phyloP scores from a whole-genome alignment of 1,140 invertebrate genomes.

The Mizuhopecten yessoensis region DNA sequence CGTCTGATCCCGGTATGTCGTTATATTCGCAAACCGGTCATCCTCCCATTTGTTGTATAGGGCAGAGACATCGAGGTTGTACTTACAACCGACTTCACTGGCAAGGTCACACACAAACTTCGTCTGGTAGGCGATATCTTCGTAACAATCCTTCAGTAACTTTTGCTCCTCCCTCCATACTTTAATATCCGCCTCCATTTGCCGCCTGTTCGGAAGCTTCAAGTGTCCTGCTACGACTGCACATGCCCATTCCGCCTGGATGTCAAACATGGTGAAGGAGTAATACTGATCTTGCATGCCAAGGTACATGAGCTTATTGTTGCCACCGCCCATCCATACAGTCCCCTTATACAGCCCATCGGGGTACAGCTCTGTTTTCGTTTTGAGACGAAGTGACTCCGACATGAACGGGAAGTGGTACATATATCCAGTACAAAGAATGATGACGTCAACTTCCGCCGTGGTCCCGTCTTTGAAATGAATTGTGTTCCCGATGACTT shows the following conservation, averaged over 20 bases:
- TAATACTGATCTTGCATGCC: conserved; percentile 57
- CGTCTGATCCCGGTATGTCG: too few relatives aligned
- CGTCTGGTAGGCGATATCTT: conserved; percentile 46
- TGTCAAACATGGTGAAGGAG: conserved; percentile 61
- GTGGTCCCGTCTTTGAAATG: conserved; percentile 60
- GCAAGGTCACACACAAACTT: conserved; percentile 29
- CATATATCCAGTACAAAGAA: conserved; percentile 56
- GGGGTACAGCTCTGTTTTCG: neutral
- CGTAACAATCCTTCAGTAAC: neutral
- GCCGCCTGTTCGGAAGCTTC: neutral
- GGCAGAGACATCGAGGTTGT: neutral
- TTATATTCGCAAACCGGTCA: too few relatives aligned
- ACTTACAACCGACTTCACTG: neutral
- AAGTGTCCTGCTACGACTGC: neutral
- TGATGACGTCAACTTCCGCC: conserved; percentile 54
- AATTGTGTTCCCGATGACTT: conserved; percentile 42
- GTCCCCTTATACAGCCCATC: conserved; percentile 58
- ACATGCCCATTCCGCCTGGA: conserved; percentile 56
- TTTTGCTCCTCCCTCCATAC: conserved; percentile 40
- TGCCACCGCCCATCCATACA: conserved; percentile 54
- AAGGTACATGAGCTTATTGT: conserved; percentile 59
- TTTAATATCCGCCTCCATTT: conserved; percentile 41
- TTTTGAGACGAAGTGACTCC: conserved; percentile 46
- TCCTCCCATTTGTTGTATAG: conserved; percentile 40
- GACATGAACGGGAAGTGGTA: conserved; percentile 54